Evolutionary conservation across 1,140 invertebrate species (phyloP).

Genomic region (Drosophila ironensis): DNA sequence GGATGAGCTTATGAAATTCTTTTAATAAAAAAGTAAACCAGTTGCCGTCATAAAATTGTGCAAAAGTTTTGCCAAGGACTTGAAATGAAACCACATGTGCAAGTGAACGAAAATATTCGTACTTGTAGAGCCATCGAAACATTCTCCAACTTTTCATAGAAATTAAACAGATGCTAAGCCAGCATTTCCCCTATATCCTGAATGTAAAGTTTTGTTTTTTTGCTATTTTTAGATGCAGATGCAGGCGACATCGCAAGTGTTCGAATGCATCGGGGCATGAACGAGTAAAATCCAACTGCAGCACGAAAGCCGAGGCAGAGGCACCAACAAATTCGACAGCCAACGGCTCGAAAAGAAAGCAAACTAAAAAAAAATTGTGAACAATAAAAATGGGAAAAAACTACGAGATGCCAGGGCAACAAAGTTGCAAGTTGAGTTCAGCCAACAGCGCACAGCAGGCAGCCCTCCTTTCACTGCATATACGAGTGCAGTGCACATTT

Average conservation of each 20-base stretch:
- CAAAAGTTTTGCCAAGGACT: background rate
- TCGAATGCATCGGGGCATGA: slow-evolving; percentile 70
- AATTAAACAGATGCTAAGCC: slow-evolving; percentile 42
- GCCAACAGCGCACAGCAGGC: slow-evolving; percentile 35
- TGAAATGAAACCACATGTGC: slow-evolving; percentile 5
- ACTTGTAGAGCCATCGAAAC: background rate
- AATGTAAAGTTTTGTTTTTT: slow-evolving; percentile 9
- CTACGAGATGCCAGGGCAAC: slow-evolving; percentile 39
- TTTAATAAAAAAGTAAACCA: no score
- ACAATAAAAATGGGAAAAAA: slow-evolving; percentile 8
- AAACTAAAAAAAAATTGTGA: slow-evolving; percentile 3
- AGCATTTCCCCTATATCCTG: background rate
- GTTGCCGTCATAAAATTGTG: background rate
- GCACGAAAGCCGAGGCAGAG: background rate
- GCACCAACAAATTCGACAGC: slow-evolving; percentile 56
- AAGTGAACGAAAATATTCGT: background rate
- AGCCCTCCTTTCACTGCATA: no score
- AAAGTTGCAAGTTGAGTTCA: slow-evolving; percentile 62
- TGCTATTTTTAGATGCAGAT: slow-evolving; percentile 53
- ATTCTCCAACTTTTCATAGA: slow-evolving; percentile 13
- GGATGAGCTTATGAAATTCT: no score
- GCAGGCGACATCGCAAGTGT: slow-evolving; percentile 61
- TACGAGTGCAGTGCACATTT: slow-evolving; percentile 19
- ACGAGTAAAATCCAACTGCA: slow-evolving; percentile 46
- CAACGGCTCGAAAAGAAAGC: slow-evolving; percentile 26